Base-by-base conservation (phyloP, 2,113 vertebrate species). In the Hepsetus odoe region DNA sequence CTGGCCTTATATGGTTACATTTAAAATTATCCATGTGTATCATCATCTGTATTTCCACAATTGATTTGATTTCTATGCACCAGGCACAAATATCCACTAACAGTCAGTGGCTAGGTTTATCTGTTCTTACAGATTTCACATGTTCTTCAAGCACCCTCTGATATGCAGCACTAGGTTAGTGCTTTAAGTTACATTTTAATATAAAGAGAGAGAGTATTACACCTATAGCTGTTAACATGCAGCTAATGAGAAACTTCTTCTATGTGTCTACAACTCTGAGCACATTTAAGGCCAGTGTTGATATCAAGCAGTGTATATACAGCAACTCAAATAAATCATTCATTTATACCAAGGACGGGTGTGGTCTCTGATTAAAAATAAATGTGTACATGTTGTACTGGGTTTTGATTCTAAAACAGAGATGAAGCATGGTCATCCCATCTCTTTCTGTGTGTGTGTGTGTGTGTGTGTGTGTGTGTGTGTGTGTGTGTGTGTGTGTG, bases 261-360 rank as follows among this genome's bases (percentile, higher is more conserved):
- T n/a, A n/a, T n/a, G n/a, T n/a, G n/a, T n/a, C n/a, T n/a, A n/a
- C n/a, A n/a, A n/a, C n/a, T n/a, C n/a, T n/a, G n/a, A n/a, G n/a
- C n/a, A n/a, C n/a, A n/a, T n/a, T n/a, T n/a, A n/a, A n/a, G 42
- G 56, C 68, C 82, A 49, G 30, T 77, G 70, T 44, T 68, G 68
- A 80, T 87, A 82, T 83, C 72, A 78, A 69, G 74, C 64, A 53
- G 22, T 71, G 81, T 79, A 67, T 81, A 66, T 68, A 82, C 79
- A 80, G 79, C 69, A 78, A 85, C 67, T 55, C 32, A 84, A 68
- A 87, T 81, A 79, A 87, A 87, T 83, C 85, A 79, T 58, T 53
- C 76, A 40, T 61, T 75, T 70, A 84, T 71, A 83, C 61, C 62
- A 38, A 53, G 40, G 66, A 8, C 5, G 26, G 72, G 84, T 22